Conservation (phyloP, 1,140 invertebrate species). For the Zaprionus capensis region DNA sequence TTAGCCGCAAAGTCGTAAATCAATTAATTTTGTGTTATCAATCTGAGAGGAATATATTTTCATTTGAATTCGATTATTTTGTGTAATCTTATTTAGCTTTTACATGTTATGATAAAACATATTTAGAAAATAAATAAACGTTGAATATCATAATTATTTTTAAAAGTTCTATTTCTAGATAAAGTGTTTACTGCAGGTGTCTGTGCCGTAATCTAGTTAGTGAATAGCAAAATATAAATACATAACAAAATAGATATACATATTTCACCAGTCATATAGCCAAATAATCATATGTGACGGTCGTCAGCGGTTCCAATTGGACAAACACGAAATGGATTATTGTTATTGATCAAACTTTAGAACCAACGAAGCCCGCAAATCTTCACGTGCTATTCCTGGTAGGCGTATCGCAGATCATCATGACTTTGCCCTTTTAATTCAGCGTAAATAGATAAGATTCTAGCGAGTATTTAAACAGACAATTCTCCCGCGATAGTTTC, state of each 20-base stretch:
- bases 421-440: constrained; percentile 1
- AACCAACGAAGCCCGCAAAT: not conserved
- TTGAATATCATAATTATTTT: not conserved
- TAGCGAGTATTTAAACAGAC: not conserved
- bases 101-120: not conserved
- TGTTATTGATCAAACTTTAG: not conserved
- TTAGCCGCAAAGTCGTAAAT: not conserved
- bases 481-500: not conserved
- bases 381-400: not conserved
- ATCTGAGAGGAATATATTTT: not conserved
- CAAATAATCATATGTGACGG: not conserved
- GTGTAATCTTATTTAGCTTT: not conserved
- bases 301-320: not conserved
- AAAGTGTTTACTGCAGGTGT: not conserved
- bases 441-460: constrained; percentile 1
- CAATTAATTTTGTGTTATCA: not conserved
- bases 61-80: not conserved
- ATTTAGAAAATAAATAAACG: not conserved
- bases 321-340: not conserved
- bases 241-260: not conserved
- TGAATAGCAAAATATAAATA: not conserved
- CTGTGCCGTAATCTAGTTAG: not conserved
- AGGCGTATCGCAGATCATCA: not conserved
- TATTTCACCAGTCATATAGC: not conserved
- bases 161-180: not conserved